Evolutionary conservation across 2,888 invertebrate genomes (phyloP).

Genomic region (Brachyptera risi): DNA sequence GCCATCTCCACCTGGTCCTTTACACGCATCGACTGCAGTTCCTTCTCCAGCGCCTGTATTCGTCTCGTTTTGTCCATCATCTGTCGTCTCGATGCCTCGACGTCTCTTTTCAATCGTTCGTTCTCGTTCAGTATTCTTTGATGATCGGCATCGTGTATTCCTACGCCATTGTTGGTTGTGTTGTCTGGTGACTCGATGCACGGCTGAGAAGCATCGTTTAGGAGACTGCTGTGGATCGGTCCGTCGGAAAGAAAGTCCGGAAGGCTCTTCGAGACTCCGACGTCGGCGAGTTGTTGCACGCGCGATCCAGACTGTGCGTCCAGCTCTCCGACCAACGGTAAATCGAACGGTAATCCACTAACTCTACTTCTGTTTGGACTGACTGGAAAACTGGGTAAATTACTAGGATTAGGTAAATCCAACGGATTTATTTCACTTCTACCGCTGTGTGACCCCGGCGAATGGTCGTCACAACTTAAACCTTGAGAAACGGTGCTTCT

Average conservation of each 20-base stretch:
- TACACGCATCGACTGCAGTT: slow-evolving; percentile 50
- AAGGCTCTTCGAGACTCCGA: slow-evolving; percentile 52
- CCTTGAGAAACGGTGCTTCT: not conserved
- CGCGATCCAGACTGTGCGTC: slow-evolving; percentile 14
- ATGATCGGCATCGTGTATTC: not conserved
- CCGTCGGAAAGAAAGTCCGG: slow-evolving; percentile 71
- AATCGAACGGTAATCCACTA: slow-evolving; percentile 30
- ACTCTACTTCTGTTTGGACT: slow-evolving; percentile 10
- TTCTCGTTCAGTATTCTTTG: slow-evolving; percentile 40
- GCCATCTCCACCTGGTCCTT: slow-evolving; percentile 53
- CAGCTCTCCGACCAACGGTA: slow-evolving; percentile 27
- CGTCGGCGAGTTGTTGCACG: slow-evolving; percentile 24
- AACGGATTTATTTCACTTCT: not conserved
- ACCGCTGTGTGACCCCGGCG: not conserved
- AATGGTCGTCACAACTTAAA: not conserved
- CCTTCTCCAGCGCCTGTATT: slow-evolving; percentile 51
- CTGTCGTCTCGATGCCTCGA: slow-evolving; percentile 52
- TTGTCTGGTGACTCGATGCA: not conserved
- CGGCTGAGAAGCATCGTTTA: not conserved
- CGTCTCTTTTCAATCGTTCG: slow-evolving; percentile 53
- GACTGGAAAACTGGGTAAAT: not conserved
- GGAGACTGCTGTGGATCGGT: slow-evolving; percentile 49
- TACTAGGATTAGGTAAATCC: not conserved
- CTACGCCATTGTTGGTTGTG: too few relatives aligned
- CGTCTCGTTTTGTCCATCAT: slow-evolving; percentile 50